A percentile compares a stretch with the other conserved stretches of the same genome.
Conservation (phyloP, 2,797 vertebrate species). For the Crocidura indochinensis region DNA sequence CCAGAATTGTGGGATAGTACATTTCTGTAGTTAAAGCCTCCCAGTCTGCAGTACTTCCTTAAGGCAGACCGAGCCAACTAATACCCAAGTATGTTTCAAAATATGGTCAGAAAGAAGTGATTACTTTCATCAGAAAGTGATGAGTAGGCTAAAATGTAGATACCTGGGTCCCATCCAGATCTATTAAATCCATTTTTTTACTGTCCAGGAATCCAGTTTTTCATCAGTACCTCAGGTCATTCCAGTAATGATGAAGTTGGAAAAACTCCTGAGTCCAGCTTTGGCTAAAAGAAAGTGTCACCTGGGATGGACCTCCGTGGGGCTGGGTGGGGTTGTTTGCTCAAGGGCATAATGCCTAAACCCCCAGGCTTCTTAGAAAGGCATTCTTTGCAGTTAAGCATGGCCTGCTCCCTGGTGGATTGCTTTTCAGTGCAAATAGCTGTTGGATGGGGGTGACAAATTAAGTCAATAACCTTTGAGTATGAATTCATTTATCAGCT, state of each 20-base stretch:
- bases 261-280: conserved; percentile 1
- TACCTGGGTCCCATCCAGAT: neutral
- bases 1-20: neutral
- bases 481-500: conserved; percentile 86
- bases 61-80: neutral
- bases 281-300: conserved; percentile 50
- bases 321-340: neutral
- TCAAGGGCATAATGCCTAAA: conserved; percentile 25
- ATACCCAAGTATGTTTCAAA: conserved; percentile 1
- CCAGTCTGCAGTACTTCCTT: neutral
- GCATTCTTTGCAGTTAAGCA: conserved; percentile 72
- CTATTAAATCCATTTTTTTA: neutral
- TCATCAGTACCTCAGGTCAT: neutral
- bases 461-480: conserved; percentile 85
- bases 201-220: neutral
- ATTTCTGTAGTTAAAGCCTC: neutral
- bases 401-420: conserved; percentile 70
- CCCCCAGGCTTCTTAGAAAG: conserved; percentile 50
- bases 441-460: conserved; percentile 84
- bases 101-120: neutral
- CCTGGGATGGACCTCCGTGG: neutral
- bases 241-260: neutral
- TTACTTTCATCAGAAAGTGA: conserved; percentile 36
- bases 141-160: conserved; percentile 6
- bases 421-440: conserved; percentile 81